Conservation (phyloP, 1,140 invertebrate species). For the Pseudomyrmex sp. region DNA sequence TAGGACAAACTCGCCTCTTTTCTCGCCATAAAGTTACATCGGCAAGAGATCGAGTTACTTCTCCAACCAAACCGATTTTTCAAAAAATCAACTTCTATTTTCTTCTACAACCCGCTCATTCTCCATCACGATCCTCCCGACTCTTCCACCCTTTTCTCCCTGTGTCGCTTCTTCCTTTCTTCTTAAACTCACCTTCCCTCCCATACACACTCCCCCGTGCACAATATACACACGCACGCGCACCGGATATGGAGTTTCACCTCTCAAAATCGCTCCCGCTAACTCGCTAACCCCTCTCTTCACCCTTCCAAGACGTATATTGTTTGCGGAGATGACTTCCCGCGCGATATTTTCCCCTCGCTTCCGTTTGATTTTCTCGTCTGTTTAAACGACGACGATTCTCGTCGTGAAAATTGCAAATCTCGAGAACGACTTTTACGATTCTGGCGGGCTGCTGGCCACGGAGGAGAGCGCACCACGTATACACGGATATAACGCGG, state of each 20-base stretch:
- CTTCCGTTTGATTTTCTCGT: not conserved
- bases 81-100: constrained; percentile 16
- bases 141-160: constrained; percentile 7
- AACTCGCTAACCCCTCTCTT: not conserved
- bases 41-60: not conserved
- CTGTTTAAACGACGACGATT: not conserved
- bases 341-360: not conserved
- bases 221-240: constrained; percentile 47
- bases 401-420: not conserved
- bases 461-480: constrained; percentile 11
- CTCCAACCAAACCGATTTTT: constrained; percentile 14
- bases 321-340: not conserved
- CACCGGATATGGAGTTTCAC: constrained; percentile 42
- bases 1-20: not conserved
- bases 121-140: constrained; percentile 1
- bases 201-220: constrained; percentile 32
- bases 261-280: constrained; percentile 35
- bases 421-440: not conserved
- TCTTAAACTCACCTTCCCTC: constrained; percentile 47
- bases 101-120: constrained; percentile 6
- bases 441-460: constrained; percentile 35
- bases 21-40: constrained; percentile 19
- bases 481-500: constrained; percentile 70
- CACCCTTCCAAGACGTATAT: constrained; percentile 9
- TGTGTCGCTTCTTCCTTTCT: not conserved